phyloP scores from a whole-genome alignment of 2,797 vertebrate species.

The Poecilia picta region DNA sequence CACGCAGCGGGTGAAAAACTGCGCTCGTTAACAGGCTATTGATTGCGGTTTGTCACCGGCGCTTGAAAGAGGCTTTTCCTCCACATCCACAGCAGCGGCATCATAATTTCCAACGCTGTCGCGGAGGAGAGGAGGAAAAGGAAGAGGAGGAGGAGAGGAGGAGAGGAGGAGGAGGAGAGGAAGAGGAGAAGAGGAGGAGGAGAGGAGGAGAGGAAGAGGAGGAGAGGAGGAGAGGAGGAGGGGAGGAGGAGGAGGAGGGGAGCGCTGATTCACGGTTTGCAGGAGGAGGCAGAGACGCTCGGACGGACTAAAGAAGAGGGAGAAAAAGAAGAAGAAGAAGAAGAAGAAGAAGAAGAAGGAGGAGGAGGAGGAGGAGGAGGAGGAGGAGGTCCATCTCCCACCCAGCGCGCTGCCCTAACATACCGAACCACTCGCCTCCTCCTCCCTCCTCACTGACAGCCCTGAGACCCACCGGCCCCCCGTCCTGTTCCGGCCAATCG shows the following conservation, averaged over 20 bases:
- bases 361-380: too few species aligned
- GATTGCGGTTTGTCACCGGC: constrained; percentile 17
- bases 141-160: constrained; percentile 8
- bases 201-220: too few species aligned
- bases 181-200: too few species aligned
- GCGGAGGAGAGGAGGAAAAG: constrained; percentile 41
- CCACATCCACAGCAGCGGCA: constrained; percentile 35
- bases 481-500: constrained; percentile 61
- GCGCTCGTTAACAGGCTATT: background rate
- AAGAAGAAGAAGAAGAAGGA: too few species aligned
- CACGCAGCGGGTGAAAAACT: background rate
- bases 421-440: constrained; percentile 45
- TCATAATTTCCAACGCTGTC: constrained; percentile 58
- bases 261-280: constrained; percentile 76
- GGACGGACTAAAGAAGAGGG: constrained; percentile 55
- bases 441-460: constrained; percentile 72
- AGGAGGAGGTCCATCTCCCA: constrained; percentile 52
- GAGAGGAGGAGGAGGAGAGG: too few species aligned
- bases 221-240: constrained; percentile 32
- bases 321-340: too few species aligned
- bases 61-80: background rate
- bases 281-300: constrained; percentile 69
- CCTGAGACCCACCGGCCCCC: constrained; percentile 74
- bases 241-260: constrained; percentile 49
- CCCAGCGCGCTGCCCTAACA: constrained; percentile 71